Evolutionary conservation across 2,888 invertebrate species (phyloP).

Genomic region (Dynastes hyllus): DNA sequence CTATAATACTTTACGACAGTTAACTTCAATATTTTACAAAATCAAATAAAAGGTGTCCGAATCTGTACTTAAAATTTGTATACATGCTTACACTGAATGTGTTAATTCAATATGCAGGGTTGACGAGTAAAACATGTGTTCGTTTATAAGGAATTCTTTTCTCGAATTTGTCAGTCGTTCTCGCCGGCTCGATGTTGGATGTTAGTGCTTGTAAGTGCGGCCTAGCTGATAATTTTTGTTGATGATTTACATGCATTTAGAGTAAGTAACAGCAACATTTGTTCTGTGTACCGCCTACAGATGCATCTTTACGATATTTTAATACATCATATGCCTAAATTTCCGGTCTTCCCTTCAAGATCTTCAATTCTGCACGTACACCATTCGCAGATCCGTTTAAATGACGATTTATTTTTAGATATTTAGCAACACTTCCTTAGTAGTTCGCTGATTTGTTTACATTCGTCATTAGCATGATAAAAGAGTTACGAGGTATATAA

Average conservation of each 20-base stretch:
- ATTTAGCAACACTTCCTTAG: conserved; percentile 19
- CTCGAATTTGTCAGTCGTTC: conserved; percentile 22
- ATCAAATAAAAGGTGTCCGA: background rate
- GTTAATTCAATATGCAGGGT: conserved; percentile 12
- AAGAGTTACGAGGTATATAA: background rate
- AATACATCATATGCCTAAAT: background rate
- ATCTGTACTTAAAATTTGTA: background rate
- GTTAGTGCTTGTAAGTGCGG: background rate
- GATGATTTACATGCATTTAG: conserved; percentile 10
- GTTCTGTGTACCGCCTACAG: background rate
- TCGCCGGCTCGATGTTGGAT: conserved; percentile 22
- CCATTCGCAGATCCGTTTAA: background rate
- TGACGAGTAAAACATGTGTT: conserved; percentile 27
- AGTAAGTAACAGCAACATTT: conserved; percentile 14
- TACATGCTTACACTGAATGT: background rate
- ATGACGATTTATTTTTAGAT: conserved; percentile 32
- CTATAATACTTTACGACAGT: background rate
- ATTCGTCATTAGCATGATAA: background rate
- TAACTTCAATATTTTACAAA: background rate
- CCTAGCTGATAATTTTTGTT: background rate
- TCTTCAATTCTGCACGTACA: conserved; percentile 16
- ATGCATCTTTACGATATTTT: background rate
- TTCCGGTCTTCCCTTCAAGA: background rate
- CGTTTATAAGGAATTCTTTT: conserved; percentile 9
- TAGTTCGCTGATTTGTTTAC: conserved; percentile 22